Evolutionary conservation across 30 jellyfish, hydroid and myxozoan genomes (phyloP).

Genomic region (Hydractinia symbiolongicarpus): DNA sequence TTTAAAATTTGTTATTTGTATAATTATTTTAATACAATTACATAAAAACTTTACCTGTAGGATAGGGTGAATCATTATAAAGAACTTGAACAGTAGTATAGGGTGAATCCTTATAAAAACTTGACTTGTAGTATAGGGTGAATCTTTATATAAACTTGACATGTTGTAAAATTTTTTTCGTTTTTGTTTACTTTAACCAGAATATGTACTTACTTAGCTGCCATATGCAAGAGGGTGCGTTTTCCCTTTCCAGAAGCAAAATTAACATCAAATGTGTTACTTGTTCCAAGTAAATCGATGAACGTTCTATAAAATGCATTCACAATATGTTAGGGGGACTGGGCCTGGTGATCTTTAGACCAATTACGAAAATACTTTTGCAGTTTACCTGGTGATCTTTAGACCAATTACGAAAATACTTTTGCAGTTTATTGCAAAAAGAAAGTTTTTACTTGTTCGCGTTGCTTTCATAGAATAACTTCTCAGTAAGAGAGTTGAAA

Average conservation of each 20-base stretch:
- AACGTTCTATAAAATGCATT: conserved; percentile 47
- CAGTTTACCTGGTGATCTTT: neutral
- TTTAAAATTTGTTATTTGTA: no score
- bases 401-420: neutral
- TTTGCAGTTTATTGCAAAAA: no score
- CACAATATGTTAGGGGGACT: neutral
- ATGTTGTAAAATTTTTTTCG: neutral
- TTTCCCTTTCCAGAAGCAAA: conserved; percentile 47
- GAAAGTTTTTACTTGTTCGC: no score
- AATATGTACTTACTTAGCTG: conserved; percentile 68
- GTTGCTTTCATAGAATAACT: no score
- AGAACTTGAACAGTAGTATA: no score
- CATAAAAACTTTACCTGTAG: no score
- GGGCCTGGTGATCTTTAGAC: neutral
- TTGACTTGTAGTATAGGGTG: neutral
- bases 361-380: neutral
- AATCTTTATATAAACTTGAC: neutral
- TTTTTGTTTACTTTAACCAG: neutral
- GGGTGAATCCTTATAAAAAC: neutral
- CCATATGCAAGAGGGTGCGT: conserved; percentile 84
- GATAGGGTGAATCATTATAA: no score
- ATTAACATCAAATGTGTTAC: conserved; percentile 66
- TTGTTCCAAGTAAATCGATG: conserved; percentile 57
- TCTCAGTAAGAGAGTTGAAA: no score
- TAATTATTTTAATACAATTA: no score